These are phyloP conservation scores for Philopedon plagiatum DNA, from an alignment of 2,888 invertebrate species.

Conservation along the genomic window DNA sequence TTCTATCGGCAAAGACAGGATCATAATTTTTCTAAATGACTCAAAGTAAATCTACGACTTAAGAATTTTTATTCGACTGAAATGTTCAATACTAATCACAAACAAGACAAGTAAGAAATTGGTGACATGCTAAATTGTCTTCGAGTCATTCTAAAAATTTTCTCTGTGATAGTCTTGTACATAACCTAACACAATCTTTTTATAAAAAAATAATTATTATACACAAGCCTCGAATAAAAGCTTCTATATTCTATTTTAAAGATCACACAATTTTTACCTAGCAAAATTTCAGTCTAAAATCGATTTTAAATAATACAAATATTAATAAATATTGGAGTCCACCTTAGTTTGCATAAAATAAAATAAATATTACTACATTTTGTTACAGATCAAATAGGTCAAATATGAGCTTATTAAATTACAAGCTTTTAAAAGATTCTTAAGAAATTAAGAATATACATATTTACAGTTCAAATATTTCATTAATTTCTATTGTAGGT, in stretches of 20 bases:
- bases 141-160: not conserved
- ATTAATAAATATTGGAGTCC: not conserved
- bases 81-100: too few species aligned
- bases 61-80: too few species aligned
- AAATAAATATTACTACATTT: not conserved
- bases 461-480: not conserved
- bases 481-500: not conserved
- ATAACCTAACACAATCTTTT: not conserved
- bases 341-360: not conserved
- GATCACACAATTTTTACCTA: conserved; percentile 11
- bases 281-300: conserved; percentile 12
- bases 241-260: not conserved
- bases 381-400: not conserved
- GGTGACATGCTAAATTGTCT: not conserved
- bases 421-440: not conserved
- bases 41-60: too few species aligned
- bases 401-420: not conserved
- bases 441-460: not conserved
- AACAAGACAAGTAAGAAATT: not conserved
- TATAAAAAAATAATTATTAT: conserved; percentile 9
- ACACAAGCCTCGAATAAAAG: not conserved
- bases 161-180: not conserved
- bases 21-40: too few species aligned
- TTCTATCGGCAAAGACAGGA: too few species aligned
- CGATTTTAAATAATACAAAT: not conserved